Percentiles rank a stretch among this genome's conserved stretches.
Conservation (phyloP, 2,113 vertebrate genomes). For the Pongo abelii region DNA sequence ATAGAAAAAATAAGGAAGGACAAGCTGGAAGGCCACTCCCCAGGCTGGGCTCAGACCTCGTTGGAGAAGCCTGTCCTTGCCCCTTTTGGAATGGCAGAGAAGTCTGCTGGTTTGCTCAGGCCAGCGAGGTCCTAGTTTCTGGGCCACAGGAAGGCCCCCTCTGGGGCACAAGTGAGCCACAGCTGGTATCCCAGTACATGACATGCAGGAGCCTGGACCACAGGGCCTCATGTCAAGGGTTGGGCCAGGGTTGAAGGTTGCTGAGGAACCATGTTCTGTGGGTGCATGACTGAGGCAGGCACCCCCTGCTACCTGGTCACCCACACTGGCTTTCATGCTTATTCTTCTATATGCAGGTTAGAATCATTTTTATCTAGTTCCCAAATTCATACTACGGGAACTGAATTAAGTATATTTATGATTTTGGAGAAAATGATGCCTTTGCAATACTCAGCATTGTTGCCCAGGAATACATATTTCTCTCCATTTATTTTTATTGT, state of each 20-base stretch:
- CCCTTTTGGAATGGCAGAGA: too few relatives aligned
- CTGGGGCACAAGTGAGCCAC: neutral
- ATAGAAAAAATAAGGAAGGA: neutral
- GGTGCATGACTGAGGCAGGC: fast-evolving
- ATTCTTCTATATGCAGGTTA: neutral
- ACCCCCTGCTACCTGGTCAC: neutral
- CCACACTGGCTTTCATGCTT: neutral
- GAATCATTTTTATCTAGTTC: neutral
- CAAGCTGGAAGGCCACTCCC: too few relatives aligned
- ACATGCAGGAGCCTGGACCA: neutral
- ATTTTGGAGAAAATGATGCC: neutral
- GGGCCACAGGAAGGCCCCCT: neutral
- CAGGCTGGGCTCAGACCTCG: neutral
- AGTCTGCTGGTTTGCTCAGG: neutral
- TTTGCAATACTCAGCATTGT: neutral
- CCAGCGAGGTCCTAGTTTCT: too few relatives aligned
- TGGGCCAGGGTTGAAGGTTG: too few relatives aligned
- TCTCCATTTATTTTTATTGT: neutral
- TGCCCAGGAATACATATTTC: neutral
- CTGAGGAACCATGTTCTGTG: fast-evolving
- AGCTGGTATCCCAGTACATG: fast-evolving
- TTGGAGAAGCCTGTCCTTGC: too few relatives aligned
- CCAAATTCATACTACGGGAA: neutral
- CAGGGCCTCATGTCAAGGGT: neutral
- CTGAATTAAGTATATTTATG: neutral